Conservation (phyloP, 2,888 invertebrate species). For the Drosophila formosana region DNA sequence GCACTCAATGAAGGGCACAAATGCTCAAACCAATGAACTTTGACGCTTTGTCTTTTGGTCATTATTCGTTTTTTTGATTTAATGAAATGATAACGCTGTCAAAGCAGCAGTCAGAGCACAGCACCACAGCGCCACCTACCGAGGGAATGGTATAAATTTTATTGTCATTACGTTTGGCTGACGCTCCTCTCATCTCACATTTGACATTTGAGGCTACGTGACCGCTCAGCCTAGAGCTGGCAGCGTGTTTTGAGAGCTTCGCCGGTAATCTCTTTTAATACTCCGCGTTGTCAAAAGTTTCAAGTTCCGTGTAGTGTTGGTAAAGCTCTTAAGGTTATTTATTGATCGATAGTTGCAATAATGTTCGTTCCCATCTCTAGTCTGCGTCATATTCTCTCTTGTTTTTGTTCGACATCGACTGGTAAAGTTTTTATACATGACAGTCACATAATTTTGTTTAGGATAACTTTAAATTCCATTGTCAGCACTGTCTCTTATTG, state of each 20-base stretch:
- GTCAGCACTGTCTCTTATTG: background rate
- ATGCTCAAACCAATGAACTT: constrained; percentile 38
- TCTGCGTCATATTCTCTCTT: too few relatives aligned
- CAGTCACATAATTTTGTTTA: too few relatives aligned
- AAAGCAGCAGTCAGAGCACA: constrained; percentile 9
- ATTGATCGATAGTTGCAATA: background rate
- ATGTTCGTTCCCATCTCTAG: too few relatives aligned
- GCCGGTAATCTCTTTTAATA: background rate
- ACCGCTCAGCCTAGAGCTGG: constrained; percentile 9
- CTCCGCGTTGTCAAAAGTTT: background rate
- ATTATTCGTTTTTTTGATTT: constrained; percentile 65
- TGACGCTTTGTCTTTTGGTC: constrained; percentile 51
- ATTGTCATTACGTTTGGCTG: constrained; percentile 62
- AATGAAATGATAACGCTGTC: constrained; percentile 72
- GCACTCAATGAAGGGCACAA: constrained; percentile 47
- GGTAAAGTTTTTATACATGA: too few relatives aligned
- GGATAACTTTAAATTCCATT: too few relatives aligned
- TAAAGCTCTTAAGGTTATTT: background rate
- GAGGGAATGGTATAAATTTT: constrained; percentile 54
- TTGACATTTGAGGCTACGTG: constrained; percentile 26
- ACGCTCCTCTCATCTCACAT: constrained; percentile 47
- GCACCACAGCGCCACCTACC: constrained; percentile 8
- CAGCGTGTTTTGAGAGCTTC: background rate
- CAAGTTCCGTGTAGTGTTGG: background rate
- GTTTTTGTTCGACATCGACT: too few relatives aligned